These are phyloP conservation scores for Meda fulgida DNA, from an alignment of 2,797 vertebrate species.

Conservation along the genomic window DNA sequence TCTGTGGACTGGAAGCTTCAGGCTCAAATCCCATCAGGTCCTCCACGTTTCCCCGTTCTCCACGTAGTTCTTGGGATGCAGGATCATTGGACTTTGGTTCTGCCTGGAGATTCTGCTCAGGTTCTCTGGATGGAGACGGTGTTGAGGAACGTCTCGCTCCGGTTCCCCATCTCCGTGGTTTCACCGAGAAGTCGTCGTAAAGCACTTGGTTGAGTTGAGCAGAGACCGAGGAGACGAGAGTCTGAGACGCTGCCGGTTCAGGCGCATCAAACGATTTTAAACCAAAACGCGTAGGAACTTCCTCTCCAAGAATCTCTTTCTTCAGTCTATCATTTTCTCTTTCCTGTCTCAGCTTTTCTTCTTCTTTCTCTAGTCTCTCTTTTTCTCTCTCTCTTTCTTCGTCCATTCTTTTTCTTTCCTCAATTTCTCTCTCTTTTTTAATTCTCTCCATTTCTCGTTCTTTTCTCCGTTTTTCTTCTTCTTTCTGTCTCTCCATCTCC, in stretches of 20 bases:
- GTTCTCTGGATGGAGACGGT: slow-evolving; percentile 24
- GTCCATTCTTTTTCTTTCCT: not conserved
- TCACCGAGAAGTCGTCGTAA: slow-evolving; percentile 75
- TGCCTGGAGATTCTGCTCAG: not conserved
- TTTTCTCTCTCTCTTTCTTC: not conserved
- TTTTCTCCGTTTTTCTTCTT: not conserved
- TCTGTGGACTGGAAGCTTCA: not conserved
- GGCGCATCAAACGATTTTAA: slow-evolving; percentile 63
- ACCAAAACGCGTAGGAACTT: slow-evolving; percentile 12
- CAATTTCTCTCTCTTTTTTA: not conserved
- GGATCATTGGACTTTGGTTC: not conserved
- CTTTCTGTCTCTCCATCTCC: slow-evolving; percentile 28
- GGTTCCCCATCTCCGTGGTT: slow-evolving; percentile 61
- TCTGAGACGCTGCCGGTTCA: not conserved
- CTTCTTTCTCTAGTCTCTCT: not conserved
- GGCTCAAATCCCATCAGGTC: not conserved
- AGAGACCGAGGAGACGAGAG: too few species aligned
- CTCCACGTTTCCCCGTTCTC: not conserved
- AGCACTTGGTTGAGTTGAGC: slow-evolving; percentile 45
- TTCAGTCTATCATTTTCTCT: slow-evolving; percentile 22
- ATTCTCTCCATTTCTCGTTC: not conserved
- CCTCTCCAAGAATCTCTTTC: not conserved
- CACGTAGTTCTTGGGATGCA: not conserved
- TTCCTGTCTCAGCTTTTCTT: not conserved
- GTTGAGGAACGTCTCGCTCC: slow-evolving; percentile 26